A percentile compares a stretch with the other conserved stretches of the same genome.
Evolutionary conservation across 30 jellyfish, hydroid and myxozoan genomes (phyloP).

Genomic region (Nemopilema nomurai): DNA sequence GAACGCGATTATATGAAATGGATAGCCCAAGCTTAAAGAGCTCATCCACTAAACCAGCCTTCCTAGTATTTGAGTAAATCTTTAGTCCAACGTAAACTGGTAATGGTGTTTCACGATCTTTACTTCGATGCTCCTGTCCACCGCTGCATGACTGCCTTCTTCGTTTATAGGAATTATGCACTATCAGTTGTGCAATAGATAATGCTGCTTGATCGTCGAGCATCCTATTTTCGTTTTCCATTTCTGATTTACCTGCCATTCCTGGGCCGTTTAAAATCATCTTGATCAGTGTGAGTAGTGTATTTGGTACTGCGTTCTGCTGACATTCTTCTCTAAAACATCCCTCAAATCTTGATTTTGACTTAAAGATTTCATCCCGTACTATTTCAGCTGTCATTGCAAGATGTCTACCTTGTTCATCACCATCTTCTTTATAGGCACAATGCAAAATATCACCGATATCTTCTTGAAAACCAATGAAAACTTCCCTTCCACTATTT

Average conservation of each 20-base stretch:
- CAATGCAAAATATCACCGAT: constrained; percentile 16
- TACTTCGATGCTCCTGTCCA: too few species aligned
- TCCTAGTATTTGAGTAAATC: constrained; percentile 27
- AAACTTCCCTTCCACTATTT: constrained; percentile 2
- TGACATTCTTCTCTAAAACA: constrained; percentile 1
- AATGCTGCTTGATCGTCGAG: neutral
- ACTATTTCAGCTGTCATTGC: constrained; percentile 20
- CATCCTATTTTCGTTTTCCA: neutral
- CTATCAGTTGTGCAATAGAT: neutral
- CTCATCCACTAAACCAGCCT: constrained; percentile 2
- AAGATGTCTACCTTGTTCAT: constrained; percentile 10
- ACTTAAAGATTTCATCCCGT: constrained; percentile 4
- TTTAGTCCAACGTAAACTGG: constrained; percentile 8
- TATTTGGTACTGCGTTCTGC: too few species aligned
- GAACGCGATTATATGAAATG: constrained; percentile 30
- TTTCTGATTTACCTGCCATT: neutral
- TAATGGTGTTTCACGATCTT: constrained; percentile 27
- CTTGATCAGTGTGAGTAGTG: neutral
- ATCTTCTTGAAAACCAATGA: constrained; percentile 17
- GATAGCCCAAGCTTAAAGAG: constrained; percentile 13
- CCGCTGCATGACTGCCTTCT: too few species aligned
- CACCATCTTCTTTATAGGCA: constrained; percentile 25
- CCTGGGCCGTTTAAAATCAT: constrained; percentile 2
- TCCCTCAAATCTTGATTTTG: neutral
- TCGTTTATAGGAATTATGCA: too few species aligned